Conservation (phyloP, 2,888 invertebrate genomes). For the Pheosia tremula region DNA sequence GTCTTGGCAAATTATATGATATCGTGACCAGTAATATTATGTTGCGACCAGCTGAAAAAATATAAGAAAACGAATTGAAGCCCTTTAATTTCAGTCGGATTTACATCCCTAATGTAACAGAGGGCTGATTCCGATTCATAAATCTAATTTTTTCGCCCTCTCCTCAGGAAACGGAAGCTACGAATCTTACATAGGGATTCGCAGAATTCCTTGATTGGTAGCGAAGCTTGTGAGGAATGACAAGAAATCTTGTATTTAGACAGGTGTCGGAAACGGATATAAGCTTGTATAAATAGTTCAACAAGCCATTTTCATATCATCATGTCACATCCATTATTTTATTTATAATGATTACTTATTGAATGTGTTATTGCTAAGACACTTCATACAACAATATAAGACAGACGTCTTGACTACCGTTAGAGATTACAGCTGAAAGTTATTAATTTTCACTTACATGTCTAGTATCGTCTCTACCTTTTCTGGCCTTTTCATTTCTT, state of each 20-base stretch:
- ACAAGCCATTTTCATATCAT: no score
- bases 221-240: not conserved
- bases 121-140: constrained; percentile 33
- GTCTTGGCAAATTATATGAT: not conserved
- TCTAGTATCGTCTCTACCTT: no score
- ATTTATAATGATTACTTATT: no score
- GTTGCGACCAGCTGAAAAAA: not conserved
- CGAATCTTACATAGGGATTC: constrained; percentile 17
- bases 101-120: constrained; percentile 24
- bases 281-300: not conserved
- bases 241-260: not conserved
- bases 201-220: constrained; percentile 36
- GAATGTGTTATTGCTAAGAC: no score
- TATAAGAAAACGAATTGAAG: not conserved
- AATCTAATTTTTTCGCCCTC: constrained; percentile 37
- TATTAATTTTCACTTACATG: no score
- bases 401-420: no score
- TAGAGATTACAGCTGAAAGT: no score
- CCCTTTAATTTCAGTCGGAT: not conserved
- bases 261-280: not conserved
- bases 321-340: no score
- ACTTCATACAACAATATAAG: no score
- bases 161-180: constrained; percentile 28
- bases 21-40: not conserved
- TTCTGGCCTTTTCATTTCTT: no score